Evolutionary conservation across 1,140 invertebrate species (phyloP), one percentile per base, ranked within the genome.

Genomic region (Liolophura sinensis): DNA sequence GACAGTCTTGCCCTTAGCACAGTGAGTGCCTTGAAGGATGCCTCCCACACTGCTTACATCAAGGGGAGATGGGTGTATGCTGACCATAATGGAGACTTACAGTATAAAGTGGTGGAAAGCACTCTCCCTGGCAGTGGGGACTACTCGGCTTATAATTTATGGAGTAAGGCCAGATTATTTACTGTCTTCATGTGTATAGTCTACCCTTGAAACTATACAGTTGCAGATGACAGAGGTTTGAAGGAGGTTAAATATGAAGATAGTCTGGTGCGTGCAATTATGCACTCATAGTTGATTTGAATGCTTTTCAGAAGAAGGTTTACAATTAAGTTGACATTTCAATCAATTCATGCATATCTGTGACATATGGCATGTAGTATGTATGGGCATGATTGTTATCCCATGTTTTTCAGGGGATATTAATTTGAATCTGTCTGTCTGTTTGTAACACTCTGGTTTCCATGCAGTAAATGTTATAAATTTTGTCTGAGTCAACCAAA

Each of bases 61-160:
- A 86, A 89, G 69, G 91, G 91, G 40, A 88, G 88, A 76, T 92
- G 91, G 92, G 88, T 92, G 31, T 89, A 88, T 72, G 71, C 72
- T 14, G 76, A 77, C 59, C 88, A 88, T 64, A 88, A 89, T 68
- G 85, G 88, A 60, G 89, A 92, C 82, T 82, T 89, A 22, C 88
- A 90, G 66, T 90, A 92, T 82, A 86, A 88, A 54, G 91, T 93
- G 70, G 90, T 92, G 54, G 90, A 90, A 16, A 90, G 92, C 20
- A 89, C 89, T 14, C 79, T 93, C 66, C 92, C 92, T 40, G 88
- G 88, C 7, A 90, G 90, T 65, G 92, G 92, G 27, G 91, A 93
- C 80, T 93, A 93, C 74, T 90, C 89, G 49, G 88, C 90, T 60
- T 93, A 92, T 76, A 88, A 88, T 79, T 84, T 89, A 74, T 93